Base-by-base conservation (phyloP, 2,113 vertebrate species). In the Cheilinus undulatus region DNA sequence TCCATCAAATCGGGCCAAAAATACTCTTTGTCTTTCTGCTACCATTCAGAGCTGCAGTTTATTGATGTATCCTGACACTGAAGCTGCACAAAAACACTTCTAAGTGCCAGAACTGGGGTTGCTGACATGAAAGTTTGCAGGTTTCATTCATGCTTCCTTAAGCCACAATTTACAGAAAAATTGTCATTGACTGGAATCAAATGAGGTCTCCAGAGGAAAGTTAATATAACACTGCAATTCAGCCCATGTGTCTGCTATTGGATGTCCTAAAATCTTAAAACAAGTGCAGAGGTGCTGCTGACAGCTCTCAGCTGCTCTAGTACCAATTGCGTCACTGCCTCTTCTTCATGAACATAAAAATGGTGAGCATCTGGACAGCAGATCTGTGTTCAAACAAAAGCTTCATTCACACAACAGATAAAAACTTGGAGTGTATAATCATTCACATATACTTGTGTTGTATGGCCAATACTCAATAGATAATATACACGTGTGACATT, bases 351-450 rank as follows among this genome's bases (percentile, higher is more conserved):
- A 52, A 38, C 43, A 52, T 40, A 45, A 46, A 73, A 72, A 48
- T 42, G 66, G n/a, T 34, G 32, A 60, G 50, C 73, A 80, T 82
- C 49, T 76, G 76, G 81, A 46, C 57, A 45, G 57, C 71, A 76
- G 59, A 60, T 69, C 53, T 9, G 7, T 52, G 52, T 22, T 20
- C 22, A 66, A 54, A 72, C 70, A 87, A 64, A 22, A 49, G 43
- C 26, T 51, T 73, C 27, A 48, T 68, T 83, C n/a, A 72, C 48
- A 54, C 34, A 57, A 58, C 10, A 26, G 5, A 46, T 68, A 30
- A 50, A 57, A 27, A 57, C 42, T 49, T 28, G 24, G 34, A 61
- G 48, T 38, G 38, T 20, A 58, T 34, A 57, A 69, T 49, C 23
- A 1, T 73, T 56, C 54, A 36, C 8, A n/a, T n/a, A n/a, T n/a